phyloP scores from a whole-genome alignment of 2,797 vertebrate species.

The Denticeps clupeoides region DNA sequence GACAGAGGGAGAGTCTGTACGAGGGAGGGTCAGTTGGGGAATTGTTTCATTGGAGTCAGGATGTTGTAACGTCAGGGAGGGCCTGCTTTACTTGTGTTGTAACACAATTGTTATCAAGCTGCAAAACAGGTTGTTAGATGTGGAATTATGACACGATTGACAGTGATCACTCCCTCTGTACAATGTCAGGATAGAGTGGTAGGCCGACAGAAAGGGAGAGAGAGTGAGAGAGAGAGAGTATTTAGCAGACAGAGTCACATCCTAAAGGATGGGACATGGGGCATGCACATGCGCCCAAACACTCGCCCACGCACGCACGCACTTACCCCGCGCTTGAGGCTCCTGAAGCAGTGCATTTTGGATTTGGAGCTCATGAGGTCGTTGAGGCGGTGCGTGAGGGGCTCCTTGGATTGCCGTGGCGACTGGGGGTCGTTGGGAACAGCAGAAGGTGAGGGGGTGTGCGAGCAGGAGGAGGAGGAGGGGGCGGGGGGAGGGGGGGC shows the following conservation, averaged over 20 bases:
- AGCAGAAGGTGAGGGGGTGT: conserved; percentile 93
- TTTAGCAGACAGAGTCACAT: conserved; percentile 25
- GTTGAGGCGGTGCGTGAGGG: conserved; percentile 98
- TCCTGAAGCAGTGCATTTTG: conserved; percentile 99
- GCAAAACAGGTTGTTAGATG: too few relatives aligned
- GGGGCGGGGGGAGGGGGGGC: conserved; percentile 83
- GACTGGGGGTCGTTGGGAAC: conserved; percentile 99
- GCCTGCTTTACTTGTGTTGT: too few relatives aligned
- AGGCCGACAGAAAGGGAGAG: conserved; percentile 19
- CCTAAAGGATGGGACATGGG: neutral
- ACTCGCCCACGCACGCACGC: conserved; percentile 46
- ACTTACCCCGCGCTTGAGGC: conserved; percentile 99
- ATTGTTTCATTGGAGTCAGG: too few relatives aligned
- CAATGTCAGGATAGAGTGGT: too few relatives aligned
- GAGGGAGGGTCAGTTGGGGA: too few relatives aligned
- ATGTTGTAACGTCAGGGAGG: too few relatives aligned
- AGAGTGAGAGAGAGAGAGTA: conserved; percentile 31
- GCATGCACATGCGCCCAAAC: conserved; percentile 23
- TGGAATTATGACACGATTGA: too few relatives aligned
- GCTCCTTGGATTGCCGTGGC: conserved; percentile 99
- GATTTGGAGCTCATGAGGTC: conserved; percentile 99
- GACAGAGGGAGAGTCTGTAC: too few relatives aligned
- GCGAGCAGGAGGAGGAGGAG: conserved; percentile 54
- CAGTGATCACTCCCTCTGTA: too few relatives aligned
- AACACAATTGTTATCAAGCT: too few relatives aligned